Base-by-base conservation (phyloP, 1,140 invertebrate genomes). In the Lasioglossum albipes region DNA sequence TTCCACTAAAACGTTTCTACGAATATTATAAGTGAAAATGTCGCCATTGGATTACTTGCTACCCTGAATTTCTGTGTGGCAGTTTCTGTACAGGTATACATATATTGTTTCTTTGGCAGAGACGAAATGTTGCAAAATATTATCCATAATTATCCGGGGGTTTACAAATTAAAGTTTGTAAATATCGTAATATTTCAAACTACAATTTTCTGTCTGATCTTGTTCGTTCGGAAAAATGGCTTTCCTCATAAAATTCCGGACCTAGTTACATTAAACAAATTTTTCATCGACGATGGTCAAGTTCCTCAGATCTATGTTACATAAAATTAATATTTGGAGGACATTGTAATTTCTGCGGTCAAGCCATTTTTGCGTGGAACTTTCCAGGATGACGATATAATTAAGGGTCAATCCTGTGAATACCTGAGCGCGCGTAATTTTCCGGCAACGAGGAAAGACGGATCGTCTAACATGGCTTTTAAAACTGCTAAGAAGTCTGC, bases 401-500 rank as follows among this genome's bases (percentile, higher is more conserved):
- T 76, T 52, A 75, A 52, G 74, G 77, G 62, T 79, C 77, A 79
- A 57, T 86, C 72, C 27, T 82, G 78, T 22, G 61, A 54, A 20
- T 87, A 84, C 64, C 91, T 89, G 7, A 91, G 75, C 2, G 89
- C 83, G 41, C 89, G 90, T 36, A 88, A 75, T 76, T 86, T 90
- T n/a, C 90, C 90, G 45, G 87, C 84, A 7, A 88, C 62, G 13
- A 93, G 85, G 70, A 92, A 84, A 22, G 82, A 81, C 22, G 94
- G 94, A 84, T 95, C 94, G 92, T 97, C 95, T 36, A 97, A 89
- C 59, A 95, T 91, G 52, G 93, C 88, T 85, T 91, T 93, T 59
- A 97, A 94, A 66, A 93, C 92, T 73, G 94, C 91, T 64, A 97
- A 90, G 91, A 96, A 97, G 80, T 94, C 92, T 7, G 95, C 95